Conservation (phyloP, 2,113 vertebrate genomes). For the Crotalus horridus region DNA sequence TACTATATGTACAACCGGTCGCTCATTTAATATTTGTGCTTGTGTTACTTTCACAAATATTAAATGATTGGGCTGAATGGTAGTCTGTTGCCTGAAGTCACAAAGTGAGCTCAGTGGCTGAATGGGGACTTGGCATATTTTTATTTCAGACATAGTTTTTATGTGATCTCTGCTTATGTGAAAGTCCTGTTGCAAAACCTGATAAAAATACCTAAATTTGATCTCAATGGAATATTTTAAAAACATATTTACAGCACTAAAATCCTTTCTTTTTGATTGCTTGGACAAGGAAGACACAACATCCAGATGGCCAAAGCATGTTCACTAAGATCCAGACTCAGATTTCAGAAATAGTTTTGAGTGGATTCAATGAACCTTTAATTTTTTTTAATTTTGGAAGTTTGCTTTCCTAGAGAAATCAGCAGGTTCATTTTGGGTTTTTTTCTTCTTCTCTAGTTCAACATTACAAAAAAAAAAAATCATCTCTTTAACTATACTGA, state of each 20-base stretch:
- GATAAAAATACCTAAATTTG: not conserved
- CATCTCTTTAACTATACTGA: not conserved
- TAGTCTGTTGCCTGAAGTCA: not conserved
- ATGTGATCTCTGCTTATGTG: not conserved
- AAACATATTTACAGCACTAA: not conserved
- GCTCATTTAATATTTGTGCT: not conserved
- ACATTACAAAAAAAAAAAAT: not conserved
- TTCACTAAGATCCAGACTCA: not conserved
- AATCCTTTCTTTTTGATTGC: not conserved
- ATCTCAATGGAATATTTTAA: not conserved
- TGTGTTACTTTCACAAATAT: not conserved
- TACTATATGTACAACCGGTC: not conserved
- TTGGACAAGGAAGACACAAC: not conserved
- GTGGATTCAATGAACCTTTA: not conserved
- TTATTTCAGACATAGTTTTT: not conserved
- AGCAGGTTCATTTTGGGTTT: not conserved
- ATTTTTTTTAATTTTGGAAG: not conserved
- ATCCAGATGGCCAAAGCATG: not conserved
- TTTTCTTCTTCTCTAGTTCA: not conserved
- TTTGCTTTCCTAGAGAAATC: not conserved
- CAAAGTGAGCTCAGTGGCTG: not conserved
- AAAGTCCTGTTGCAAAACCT: not conserved
- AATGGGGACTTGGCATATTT: not conserved
- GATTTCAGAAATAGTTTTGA: not conserved
- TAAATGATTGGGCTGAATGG: not conserved